phyloP scores from a whole-genome alignment of 30 jellyfish, hydroid and myxozoan species.

The Chrysaora quinquecirrha region DNA sequence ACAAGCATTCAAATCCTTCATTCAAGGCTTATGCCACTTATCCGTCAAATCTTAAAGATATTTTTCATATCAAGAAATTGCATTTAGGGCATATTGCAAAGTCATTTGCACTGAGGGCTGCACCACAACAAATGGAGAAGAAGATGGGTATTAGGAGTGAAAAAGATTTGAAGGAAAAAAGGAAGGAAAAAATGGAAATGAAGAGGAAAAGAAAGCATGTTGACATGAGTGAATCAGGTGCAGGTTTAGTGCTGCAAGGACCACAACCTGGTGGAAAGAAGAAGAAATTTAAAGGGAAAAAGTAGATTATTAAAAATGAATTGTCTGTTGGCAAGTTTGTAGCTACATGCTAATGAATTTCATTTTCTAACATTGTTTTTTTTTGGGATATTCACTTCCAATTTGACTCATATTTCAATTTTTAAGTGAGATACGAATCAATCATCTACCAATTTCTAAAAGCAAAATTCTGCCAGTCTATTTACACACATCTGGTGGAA shows the following conservation, averaged over 20 bases:
- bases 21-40: constrained; percentile 95
- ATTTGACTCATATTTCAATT: no score
- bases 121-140: constrained; percentile 79
- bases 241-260: constrained; percentile 80
- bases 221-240: constrained; percentile 70
- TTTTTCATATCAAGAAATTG: constrained; percentile 78
- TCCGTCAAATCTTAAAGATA: constrained; percentile 75
- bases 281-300: background rate
- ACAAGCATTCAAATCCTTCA: constrained; percentile 75
- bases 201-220: constrained; percentile 28
- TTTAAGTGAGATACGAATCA: no score
- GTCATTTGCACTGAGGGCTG: constrained; percentile 88
- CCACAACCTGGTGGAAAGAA: constrained; percentile 77
- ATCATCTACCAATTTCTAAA: no score
- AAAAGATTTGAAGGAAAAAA: constrained; percentile 25
- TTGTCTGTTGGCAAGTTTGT: no score
- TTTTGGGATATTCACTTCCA: no score
- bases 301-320: background rate
- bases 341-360: no score
- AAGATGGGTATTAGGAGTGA: constrained; percentile 22
- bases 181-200: constrained; percentile 18
- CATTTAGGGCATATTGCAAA: constrained; percentile 98
- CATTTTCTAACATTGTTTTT: no score
- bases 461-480: no score
- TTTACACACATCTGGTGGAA: no score